Conservation (phyloP, 1,140 invertebrate genomes). For the Papilio dardanus region DNA sequence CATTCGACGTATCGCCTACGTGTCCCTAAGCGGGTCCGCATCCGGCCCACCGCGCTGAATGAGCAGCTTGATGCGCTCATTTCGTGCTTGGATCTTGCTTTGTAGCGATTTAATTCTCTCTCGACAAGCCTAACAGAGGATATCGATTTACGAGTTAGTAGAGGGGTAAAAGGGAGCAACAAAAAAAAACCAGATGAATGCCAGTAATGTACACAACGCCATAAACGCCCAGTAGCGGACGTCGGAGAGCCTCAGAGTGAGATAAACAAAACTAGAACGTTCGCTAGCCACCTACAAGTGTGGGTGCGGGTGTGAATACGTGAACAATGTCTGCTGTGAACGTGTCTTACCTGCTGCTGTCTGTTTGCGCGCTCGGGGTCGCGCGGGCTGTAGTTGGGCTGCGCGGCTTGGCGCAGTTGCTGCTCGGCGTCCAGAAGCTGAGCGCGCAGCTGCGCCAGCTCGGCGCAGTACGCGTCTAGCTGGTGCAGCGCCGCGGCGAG, state of each 20-base stretch:
- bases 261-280: conserved; percentile 75
- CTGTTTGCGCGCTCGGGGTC: conserved; percentile 92
- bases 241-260: conserved; percentile 52
- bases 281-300: conserved; percentile 64
- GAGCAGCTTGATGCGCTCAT: conserved; percentile 93
- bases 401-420: conserved; percentile 90
- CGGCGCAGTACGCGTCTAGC: conserved; percentile 94
- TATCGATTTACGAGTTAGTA: conserved; percentile 73
- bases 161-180: conserved; percentile 81
- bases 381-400: conserved; percentile 91
- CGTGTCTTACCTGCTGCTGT: conserved; percentile 94
- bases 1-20: conserved; percentile 69
- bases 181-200: conserved; percentile 85
- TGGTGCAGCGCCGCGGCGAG: conserved; percentile 92
- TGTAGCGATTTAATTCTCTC: conserved; percentile 93
- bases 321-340: conserved; percentile 34
- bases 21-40: conserved; percentile 85
- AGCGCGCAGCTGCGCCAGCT: conserved; percentile 92
- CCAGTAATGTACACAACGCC: conserved; percentile 67
- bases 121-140: conserved; percentile 88
- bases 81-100: conserved; percentile 93
- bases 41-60: conserved; percentile 92
- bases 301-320: conserved; percentile 46
- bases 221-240: conserved; percentile 46
- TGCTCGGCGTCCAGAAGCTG: conserved; percentile 94